Evolutionary conservation across 2,888 invertebrate species (phyloP).

Genomic region (Gari tellinella): DNA sequence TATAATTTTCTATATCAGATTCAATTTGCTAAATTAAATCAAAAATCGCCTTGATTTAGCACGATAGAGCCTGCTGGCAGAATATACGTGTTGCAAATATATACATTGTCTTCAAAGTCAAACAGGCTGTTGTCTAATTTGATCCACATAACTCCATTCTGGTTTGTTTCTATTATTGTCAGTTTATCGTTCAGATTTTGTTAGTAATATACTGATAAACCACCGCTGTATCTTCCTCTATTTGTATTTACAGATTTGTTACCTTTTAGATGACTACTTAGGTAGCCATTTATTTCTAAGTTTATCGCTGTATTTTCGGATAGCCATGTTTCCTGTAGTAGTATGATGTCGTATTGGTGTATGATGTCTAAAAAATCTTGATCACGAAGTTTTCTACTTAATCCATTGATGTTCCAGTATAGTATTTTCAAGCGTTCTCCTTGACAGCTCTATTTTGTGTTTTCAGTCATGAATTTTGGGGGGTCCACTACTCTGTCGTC

Average conservation of each 20-base stretch:
- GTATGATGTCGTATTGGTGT: background rate
- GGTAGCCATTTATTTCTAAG: slow-evolving; percentile 1
- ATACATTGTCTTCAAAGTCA: slow-evolving; percentile 1
- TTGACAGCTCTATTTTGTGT: slow-evolving; percentile 11
- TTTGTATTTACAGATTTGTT: background rate
- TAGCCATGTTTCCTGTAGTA: slow-evolving; percentile 10
- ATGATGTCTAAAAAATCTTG: background rate
- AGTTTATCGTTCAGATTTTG: background rate
- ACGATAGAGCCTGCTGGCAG: too few relatives aligned
- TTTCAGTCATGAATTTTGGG: background rate
- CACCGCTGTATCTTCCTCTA: slow-evolving; percentile 10
- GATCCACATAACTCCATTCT: slow-evolving; percentile 7
- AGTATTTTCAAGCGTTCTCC: background rate
- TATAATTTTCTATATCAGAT: too few relatives aligned
- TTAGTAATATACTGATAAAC: slow-evolving; percentile 11
- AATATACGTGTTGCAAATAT: slow-evolving; percentile 9
- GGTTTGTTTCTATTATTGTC: slow-evolving; percentile 2
- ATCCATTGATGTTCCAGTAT: slow-evolving; percentile 11
- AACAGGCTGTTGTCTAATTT: slow-evolving; percentile 1
- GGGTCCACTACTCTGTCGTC: slow-evolving; percentile 9
- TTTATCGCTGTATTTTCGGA: background rate
- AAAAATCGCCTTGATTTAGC: background rate
- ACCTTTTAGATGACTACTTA: too few relatives aligned
- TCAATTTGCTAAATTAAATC: slow-evolving; percentile 2
- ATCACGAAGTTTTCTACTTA: slow-evolving; percentile 1